These are phyloP conservation scores for Parazoanthus darwini DNA, from an alignment of 92 coral and sea anemone genomes.

Conservation along the genomic window DNA sequence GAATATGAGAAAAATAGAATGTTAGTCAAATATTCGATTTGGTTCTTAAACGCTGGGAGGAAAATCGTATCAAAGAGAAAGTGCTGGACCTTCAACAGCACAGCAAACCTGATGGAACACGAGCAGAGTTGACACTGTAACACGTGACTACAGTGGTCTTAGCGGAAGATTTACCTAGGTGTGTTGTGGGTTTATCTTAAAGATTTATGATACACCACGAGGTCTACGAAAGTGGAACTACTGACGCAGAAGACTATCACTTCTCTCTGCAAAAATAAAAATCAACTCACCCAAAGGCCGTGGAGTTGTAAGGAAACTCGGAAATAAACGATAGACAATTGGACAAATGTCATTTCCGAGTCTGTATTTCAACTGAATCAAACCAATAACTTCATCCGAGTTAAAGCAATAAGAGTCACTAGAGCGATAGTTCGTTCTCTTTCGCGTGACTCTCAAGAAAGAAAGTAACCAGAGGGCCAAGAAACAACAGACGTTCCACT, in stretches of 20 bases:
- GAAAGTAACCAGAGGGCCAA: background rate
- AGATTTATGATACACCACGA: background rate
- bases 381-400: background rate
- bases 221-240: background rate
- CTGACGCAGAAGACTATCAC: background rate
- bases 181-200: background rate
- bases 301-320: background rate
- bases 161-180: background rate
- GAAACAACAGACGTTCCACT: background rate
- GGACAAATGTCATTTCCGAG: background rate
- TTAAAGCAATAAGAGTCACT: background rate
- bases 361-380: background rate
- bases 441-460: background rate
- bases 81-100: background rate
- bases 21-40: background rate
- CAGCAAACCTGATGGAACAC: background rate
- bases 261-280: background rate
- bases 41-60: background rate
- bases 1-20: slow-evolving; percentile 43
- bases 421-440: background rate
- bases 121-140: background rate
- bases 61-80: background rate
- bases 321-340: background rate
- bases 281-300: background rate
- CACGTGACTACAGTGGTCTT: background rate